These are phyloP conservation scores for Acronicta psi DNA, from an alignment of 2,888 invertebrate species.

Conservation along the genomic window DNA sequence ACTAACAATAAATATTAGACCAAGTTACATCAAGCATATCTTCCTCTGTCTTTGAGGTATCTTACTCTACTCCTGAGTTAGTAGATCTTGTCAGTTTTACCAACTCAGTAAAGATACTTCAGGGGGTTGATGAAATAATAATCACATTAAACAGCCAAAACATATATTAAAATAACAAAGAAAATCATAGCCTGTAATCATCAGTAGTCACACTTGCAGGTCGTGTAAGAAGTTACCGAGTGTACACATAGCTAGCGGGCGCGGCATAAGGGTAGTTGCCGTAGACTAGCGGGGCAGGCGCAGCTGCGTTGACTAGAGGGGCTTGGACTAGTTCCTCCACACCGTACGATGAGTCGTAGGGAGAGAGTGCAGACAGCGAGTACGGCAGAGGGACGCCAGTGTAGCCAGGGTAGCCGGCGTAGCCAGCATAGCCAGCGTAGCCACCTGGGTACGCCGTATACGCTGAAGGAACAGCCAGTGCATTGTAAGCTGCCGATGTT, in stretches of 20 bases:
- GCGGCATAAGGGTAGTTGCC: constrained; percentile 60
- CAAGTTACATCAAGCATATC: too few species aligned
- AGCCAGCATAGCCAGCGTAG: constrained; percentile 3
- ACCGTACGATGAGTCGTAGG: constrained; percentile 66
- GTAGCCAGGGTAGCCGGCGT: constrained; percentile 1
- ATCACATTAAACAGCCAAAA: constrained; percentile 22
- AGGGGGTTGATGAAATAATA: constrained; percentile 11
- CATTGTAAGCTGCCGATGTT: constrained; percentile 23
- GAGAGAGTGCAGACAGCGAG: constrained; percentile 58
- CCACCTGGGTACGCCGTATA: constrained; percentile 15
- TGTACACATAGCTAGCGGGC: constrained; percentile 33
- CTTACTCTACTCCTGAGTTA: too few species aligned
- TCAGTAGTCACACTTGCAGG: constrained; percentile 1
- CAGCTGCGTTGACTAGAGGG: constrained; percentile 57
- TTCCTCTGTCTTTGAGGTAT: too few species aligned
- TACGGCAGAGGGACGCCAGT: not conserved
- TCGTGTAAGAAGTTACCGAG: constrained; percentile 25
- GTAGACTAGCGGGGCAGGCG: constrained; percentile 57
- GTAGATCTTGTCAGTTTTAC: too few species aligned
- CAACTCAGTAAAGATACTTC: too few species aligned
- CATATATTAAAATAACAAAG: constrained; percentile 30
- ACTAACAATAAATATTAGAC: too few species aligned
- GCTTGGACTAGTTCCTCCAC: constrained; percentile 58
- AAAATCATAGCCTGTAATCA: constrained; percentile 8
- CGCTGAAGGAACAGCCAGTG: constrained; percentile 25